Evolutionary conservation across 1,140 invertebrate genomes (phyloP), one percentile per base, ranked within the genome.

Genomic region (Dryas iulia): DNA sequence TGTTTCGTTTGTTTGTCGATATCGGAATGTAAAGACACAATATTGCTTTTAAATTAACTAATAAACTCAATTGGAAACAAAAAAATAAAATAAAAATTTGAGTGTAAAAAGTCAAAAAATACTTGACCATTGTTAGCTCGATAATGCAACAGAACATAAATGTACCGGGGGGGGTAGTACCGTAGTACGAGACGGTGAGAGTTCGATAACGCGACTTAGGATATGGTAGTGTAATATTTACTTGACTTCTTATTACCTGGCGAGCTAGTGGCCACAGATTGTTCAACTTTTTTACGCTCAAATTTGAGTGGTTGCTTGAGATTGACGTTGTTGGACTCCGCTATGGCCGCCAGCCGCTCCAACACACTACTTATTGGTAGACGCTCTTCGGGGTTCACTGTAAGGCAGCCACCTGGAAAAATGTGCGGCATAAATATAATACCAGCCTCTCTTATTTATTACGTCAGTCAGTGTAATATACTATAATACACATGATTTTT

Each of bases 341-440:
- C 96, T 74, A 99, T 96, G 39, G 97, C 96, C 58, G 96, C 96
- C 59, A 99, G 83, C 71, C 96, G 93, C 81, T 99, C 97, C 76
- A 98, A 87, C 12, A 99, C 87, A 72, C 94, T 95, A 61, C 94
- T 93, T 21, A 98, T 95, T 35, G 94, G 94, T 52, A 98, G 92
- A 61, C 98, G 94, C 66, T 95, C 93, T 52, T 93, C 92, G 0
- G 98, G 98, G 84, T 98, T 96, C 8, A 97, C 94, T 74, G 94
- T 94, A 25, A 99, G 94, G 91, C 97, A 97, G 24, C 96, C 96
- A 84, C 94, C 97, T 95, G 90, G 21, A 56, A 56, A 81, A 82
- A 82, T 74, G 81, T 72, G 10, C 25, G 28, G 2, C 11, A 7
- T 47, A 5, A 47, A 47, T 47, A 47, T 21, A 18, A 47, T 47